Conservation (phyloP, 35 echinoderm and acorn worm genomes). For the Heliocidaris erythrogramma region DNA sequence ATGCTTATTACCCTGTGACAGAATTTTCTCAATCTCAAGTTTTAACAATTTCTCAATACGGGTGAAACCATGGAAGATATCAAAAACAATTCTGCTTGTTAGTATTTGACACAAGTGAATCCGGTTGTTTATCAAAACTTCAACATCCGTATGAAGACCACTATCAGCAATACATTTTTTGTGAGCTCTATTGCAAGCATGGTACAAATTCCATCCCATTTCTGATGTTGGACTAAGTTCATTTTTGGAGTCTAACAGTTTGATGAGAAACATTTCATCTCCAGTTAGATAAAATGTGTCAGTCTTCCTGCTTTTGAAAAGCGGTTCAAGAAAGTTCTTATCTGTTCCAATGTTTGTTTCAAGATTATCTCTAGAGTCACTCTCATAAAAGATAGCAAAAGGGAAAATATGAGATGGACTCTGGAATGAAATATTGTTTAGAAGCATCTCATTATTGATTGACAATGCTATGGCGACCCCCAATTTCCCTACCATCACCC, state of each 20-base stretch:
- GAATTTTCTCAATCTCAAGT: slow-evolving; percentile 46
- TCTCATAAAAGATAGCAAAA: slow-evolving; percentile 76
- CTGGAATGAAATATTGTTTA: slow-evolving; percentile 55
- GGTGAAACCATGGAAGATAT: slow-evolving; percentile 50
- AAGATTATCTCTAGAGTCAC: slow-evolving; percentile 77
- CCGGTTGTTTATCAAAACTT: no score
- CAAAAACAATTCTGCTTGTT: slow-evolving; percentile 58
- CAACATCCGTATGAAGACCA: slow-evolving; percentile 38
- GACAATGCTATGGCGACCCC: slow-evolving; percentile 60
- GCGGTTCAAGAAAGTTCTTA: background rate
- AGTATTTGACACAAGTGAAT: no score
- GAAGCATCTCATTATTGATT: slow-evolving; percentile 51
- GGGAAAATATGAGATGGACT: slow-evolving; percentile 59
- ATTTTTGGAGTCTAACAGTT: slow-evolving; percentile 58
- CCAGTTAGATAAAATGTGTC: slow-evolving; percentile 64
- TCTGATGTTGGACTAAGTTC: slow-evolving; percentile 52
- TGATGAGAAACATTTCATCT: slow-evolving; percentile 79
- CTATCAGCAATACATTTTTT: slow-evolving; percentile 21
- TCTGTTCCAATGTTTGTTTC: slow-evolving; percentile 47
- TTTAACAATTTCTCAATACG: slow-evolving; percentile 70
- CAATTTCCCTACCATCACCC: slow-evolving; percentile 79
- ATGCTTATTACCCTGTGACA: slow-evolving; percentile 30
- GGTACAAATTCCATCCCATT: slow-evolving; percentile 73
- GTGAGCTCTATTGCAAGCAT: slow-evolving; percentile 33
- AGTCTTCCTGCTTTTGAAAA: slow-evolving; percentile 11